Evolutionary conservation across 2,888 invertebrate genomes (phyloP), one percentile per base, ranked within the genome.

Genomic region (Peribatodes rhomboidaria): DNA sequence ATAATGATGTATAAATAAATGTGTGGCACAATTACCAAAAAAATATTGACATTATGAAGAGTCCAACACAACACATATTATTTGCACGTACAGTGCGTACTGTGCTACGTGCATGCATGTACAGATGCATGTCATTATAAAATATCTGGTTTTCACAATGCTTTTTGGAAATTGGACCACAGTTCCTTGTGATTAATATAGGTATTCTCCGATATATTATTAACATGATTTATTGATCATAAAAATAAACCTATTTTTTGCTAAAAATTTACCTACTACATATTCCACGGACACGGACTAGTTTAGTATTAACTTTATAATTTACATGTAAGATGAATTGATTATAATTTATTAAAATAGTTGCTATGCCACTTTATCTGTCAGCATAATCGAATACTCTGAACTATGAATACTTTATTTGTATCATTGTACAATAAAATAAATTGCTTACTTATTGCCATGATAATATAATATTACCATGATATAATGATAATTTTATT

Each of bases 271-370:
- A 41, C 18, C 37, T 52, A 52, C 20, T n/a, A 56, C 37, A 65
- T 42, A 57, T 61, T 60, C 61, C 57, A 61, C 53, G 39, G 56
- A 65, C 57, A 61, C 53, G 39, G 56, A 65, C 52, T 56, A 60
- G 52, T 61, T 52, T 47, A 60, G 10, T 54, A 61, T 61, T 65
- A 56, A 53, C 57, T 33, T 56, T 52, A 53, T 57, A 60, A 46
- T 65, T 56, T 53, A 56, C 56, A 58, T 42, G 46, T 47, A 49
- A 39, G 22, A 37, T 61, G 10, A 49, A 60, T 53, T 53, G 33
- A 60, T 55, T 56, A 65, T 46, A 54, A 42, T 22, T 46, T 31
- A 53, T 39, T 58, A 27, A 64, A 57, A 64, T 63, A 52, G 27
- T 53, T 47, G 16, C n/a, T 47, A 49, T 49, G 33, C 39, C 49